Conservation (phyloP, 2,113 vertebrate genomes). For the Hippocampus zosterae region DNA sequence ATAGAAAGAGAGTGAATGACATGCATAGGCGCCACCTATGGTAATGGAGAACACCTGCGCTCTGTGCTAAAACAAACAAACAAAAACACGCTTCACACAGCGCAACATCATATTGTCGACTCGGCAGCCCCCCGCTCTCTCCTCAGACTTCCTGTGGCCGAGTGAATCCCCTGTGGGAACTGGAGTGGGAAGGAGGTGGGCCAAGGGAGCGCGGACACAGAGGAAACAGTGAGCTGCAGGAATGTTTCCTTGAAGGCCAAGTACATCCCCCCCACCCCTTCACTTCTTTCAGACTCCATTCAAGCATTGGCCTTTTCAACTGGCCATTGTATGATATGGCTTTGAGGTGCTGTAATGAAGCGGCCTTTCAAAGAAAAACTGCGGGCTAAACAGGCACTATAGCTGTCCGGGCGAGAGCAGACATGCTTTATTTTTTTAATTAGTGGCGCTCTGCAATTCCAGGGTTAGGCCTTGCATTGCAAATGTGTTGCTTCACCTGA, state of each 20-base stretch:
- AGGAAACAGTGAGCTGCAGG: conserved; percentile 75
- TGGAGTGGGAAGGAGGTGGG: conserved; percentile 56
- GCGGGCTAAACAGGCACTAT: conserved; percentile 64
- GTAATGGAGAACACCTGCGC: too few species aligned
- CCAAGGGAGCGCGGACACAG: conserved; percentile 67
- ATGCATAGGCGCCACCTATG: too few species aligned
- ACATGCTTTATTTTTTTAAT: conserved; percentile 66
- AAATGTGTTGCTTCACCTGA: conserved; percentile 37
- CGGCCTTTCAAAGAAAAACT: conserved; percentile 67
- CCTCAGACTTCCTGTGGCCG: conserved; percentile 72
- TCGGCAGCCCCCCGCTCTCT: conserved; percentile 35
- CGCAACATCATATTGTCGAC: conserved; percentile 33
- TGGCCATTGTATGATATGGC: conserved; percentile 69
- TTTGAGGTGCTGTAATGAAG: conserved; percentile 69
- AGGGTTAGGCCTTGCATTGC: conserved; percentile 19
- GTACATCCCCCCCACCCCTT: conserved; percentile 71
- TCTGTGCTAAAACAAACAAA: too few species aligned
- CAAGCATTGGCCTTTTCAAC: conserved; percentile 74
- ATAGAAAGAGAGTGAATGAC: too few species aligned
- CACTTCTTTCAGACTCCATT: conserved; percentile 66
- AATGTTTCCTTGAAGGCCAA: conserved; percentile 76
- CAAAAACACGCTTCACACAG: background rate
- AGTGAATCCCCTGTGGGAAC: conserved; percentile 76
- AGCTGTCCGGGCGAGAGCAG: conserved; percentile 50
- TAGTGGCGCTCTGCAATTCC: conserved; percentile 34